phyloP scores from a whole-genome alignment of 2,888 invertebrate species.

The Herminia tarsipennalis region DNA sequence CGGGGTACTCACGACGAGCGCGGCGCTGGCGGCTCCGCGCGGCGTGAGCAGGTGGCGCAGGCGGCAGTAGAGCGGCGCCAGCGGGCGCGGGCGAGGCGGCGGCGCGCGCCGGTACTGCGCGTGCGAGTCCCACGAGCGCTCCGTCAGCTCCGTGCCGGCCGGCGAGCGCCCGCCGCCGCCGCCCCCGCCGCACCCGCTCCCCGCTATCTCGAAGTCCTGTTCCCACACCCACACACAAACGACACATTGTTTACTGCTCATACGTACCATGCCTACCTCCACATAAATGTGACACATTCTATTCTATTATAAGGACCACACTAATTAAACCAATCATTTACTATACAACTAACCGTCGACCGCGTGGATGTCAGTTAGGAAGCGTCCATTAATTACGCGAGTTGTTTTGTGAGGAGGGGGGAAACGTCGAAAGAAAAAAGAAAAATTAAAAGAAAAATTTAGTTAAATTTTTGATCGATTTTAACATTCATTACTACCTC shows the following conservation, averaged over 20 bases:
- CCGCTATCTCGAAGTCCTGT: conserved; percentile 84
- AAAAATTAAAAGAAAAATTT: no score
- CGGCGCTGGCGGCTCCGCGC: conserved; percentile 49
- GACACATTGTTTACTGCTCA: background rate
- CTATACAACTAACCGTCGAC: no score
- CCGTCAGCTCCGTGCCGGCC: conserved; percentile 76
- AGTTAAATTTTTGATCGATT: no score
- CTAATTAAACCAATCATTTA: no score
- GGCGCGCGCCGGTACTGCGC: conserved; percentile 78
- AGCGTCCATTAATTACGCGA: no score
- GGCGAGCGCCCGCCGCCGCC: conserved; percentile 74
- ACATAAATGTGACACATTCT: no score
- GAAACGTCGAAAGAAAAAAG: no score
- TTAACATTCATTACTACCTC: no score
- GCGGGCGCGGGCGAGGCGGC: conserved; percentile 66
- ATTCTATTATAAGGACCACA: no score
- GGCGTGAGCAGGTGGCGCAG: conserved; percentile 56
- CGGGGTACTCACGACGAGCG: conserved; percentile 53
- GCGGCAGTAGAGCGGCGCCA: conserved; percentile 80
- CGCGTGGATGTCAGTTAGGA: no score
- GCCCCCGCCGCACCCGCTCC: conserved; percentile 73
- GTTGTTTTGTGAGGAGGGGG: no score
- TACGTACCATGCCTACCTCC: no score
- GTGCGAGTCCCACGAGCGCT: conserved; percentile 84
- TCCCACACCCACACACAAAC: conserved; percentile 25